These are phyloP conservation scores for Tenthredo amoena DNA, from an alignment of 2,888 invertebrate species.

Conservation along the genomic window DNA sequence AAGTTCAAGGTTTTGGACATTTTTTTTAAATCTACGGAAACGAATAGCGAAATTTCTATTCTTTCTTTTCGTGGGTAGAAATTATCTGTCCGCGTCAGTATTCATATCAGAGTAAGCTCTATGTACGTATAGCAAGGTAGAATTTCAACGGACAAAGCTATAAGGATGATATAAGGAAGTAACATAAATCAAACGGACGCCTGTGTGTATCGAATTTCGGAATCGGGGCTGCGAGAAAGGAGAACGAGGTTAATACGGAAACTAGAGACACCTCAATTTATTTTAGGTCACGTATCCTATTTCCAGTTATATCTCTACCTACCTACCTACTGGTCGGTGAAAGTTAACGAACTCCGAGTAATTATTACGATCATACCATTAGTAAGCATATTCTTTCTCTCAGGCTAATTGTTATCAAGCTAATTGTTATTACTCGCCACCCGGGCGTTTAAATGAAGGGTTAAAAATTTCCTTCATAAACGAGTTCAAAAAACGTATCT, in stretches of 20 bases:
- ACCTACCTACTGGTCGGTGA: background rate
- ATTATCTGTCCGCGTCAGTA: background rate
- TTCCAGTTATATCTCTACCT: constrained; percentile 5
- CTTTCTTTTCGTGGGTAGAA: background rate
- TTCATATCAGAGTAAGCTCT: background rate
- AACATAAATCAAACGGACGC: constrained; percentile 32
- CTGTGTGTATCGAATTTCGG: constrained; percentile 37
- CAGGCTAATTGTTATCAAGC: background rate
- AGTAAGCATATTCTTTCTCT: background rate
- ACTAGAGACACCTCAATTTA: constrained; percentile 38
- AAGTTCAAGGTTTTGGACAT: background rate
- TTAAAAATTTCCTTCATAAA: background rate
- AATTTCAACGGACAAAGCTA: background rate
- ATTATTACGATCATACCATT: constrained; percentile 2
- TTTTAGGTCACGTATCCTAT: constrained; percentile 45
- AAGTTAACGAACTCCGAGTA: constrained; percentile 22
- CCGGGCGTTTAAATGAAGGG: background rate
- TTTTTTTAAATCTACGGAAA: background rate
- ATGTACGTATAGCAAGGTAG: background rate
- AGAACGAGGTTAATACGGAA: constrained; percentile 49
- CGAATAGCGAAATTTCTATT: background rate
- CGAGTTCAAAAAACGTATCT: background rate
- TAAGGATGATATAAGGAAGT: constrained; percentile 44
- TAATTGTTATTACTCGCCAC: constrained; percentile 3
- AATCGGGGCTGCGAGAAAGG: constrained; percentile 23